These are phyloP conservation scores for Sylvilagus bachmani DNA, from an alignment of 2,113 vertebrate species.

Conservation along the genomic window DNA sequence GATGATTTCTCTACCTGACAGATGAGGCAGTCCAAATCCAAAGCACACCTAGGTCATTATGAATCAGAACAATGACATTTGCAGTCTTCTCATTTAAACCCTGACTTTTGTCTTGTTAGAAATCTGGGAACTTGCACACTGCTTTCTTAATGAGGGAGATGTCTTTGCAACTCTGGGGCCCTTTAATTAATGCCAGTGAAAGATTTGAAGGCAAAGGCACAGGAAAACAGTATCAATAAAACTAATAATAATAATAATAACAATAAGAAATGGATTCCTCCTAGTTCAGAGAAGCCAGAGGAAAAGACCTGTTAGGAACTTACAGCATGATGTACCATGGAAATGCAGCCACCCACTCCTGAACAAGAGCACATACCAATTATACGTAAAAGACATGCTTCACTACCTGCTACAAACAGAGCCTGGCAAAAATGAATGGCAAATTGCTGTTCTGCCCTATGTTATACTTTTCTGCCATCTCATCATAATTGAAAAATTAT, in stretches of 20 bases:
- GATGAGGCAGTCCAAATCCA: constrained; percentile 76
- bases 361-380: constrained; percentile 54
- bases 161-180: constrained; percentile 75
- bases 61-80: constrained; percentile 70
- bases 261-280: constrained; percentile 72
- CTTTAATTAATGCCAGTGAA: constrained; percentile 82
- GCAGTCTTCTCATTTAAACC: constrained; percentile 82
- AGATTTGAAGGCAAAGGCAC: constrained; percentile 79
- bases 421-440: constrained; percentile 14
- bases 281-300: constrained; percentile 64
- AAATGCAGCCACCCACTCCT: neutral
- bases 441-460: constrained; percentile 24
- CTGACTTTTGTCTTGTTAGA: constrained; percentile 77
- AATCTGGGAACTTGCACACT: constrained; percentile 47
- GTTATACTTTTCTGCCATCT: constrained; percentile 31
- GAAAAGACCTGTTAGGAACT: constrained; percentile 65
- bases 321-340: constrained; percentile 46
- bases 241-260: neutral
- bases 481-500: constrained; percentile 46
- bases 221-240: constrained; percentile 63
- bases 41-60: constrained; percentile 74
- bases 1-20: constrained; percentile 37
- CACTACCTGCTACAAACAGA: constrained; percentile 8
- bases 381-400: constrained; percentile 74
- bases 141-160: constrained; percentile 53